Base-by-base conservation (phyloP, 2,888 invertebrate genomes). In the Patella caerulea region DNA sequence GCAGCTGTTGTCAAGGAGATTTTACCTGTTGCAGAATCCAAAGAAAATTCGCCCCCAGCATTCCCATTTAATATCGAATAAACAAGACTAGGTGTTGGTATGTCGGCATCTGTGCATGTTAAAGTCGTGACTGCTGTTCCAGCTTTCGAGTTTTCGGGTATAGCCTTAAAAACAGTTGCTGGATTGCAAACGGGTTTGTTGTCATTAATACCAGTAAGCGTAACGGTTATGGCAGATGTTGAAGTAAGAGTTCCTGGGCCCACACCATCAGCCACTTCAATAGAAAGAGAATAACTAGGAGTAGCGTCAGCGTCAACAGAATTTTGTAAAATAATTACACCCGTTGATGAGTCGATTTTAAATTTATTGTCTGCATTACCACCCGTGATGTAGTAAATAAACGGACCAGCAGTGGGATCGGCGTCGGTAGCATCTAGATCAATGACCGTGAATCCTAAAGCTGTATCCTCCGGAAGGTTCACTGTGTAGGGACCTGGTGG, bases 401-500 rank as follows among this genome's bases (percentile, higher is more conserved):
- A 80, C 14, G 74, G 74, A n/a, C 79, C 83, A 24, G 78, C 81
- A 45, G 80, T 73, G 5, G 79, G 81, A 76, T 89, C 89, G 3
- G 71, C 74, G 75, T 89, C 88, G 4, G 81, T 83, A 29, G 86
- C 87, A 65, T 79, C 72, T 0, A 88, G 55, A 72, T 82, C 77
- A 70, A 82, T 83, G 17, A 89, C 76, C 11, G 84, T 78, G 9
- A 59, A 73, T 1, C 84, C 86, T 3, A 85, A 55, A 2, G 81
- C 34, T 14, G 79, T 76, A 73, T 86, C 72, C 75, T 86, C 85
- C 3, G 45, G 29, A 4, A 84, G 71, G 45, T 53, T 56, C 17
- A 77, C 73, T 29, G 77, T 79, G 77, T 80, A 79, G 15, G 82
- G 84, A 24, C 82, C 98, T 29, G 79, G 45, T 3, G 82, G 82